Percentiles rank a stretch among this genome's conserved stretches.
Conservation (phyloP, 2,888 invertebrate genomes). For the Dexiosoma caninum region DNA sequence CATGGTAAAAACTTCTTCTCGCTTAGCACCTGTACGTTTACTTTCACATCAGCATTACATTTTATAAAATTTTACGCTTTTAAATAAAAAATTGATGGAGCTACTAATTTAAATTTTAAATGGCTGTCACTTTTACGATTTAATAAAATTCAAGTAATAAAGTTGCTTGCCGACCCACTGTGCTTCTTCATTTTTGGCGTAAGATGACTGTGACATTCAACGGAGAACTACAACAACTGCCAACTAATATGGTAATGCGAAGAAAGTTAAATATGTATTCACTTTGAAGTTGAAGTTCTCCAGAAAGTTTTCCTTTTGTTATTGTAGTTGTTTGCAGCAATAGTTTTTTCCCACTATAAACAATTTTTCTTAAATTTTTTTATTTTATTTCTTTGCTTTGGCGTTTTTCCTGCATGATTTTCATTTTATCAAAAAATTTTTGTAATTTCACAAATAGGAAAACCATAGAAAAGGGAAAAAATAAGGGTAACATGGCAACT, state of each 20-base stretch:
- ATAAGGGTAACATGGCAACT: slow-evolving; percentile 49
- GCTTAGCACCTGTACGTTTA: too few species aligned
- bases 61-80: too few species aligned
- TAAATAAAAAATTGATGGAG: too few species aligned
- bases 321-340: slow-evolving; percentile 14
- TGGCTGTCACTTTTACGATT: too few species aligned
- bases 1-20: too few species aligned
- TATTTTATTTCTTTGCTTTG: not conserved
- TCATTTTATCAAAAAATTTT: slow-evolving; percentile 27
- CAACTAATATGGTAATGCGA: slow-evolving; percentile 44
- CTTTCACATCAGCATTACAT: too few species aligned
- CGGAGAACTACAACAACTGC: slow-evolving; percentile 14
- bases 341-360: slow-evolving; percentile 6
- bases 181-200: not conserved
- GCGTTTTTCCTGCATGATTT: slow-evolving; percentile 36
- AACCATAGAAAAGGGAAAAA: not conserved
- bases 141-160: too few species aligned
- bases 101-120: too few species aligned
- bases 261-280: slow-evolving; percentile 54
- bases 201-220: not conserved
- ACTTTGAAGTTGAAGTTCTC: slow-evolving; percentile 45
- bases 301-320: slow-evolving; percentile 13
- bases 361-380: not conserved
- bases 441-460: slow-evolving; percentile 40
- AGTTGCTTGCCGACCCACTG: not conserved